Base-by-base conservation (phyloP, 2,113 vertebrate genomes). In the Megaleporinus macrocephalus region DNA sequence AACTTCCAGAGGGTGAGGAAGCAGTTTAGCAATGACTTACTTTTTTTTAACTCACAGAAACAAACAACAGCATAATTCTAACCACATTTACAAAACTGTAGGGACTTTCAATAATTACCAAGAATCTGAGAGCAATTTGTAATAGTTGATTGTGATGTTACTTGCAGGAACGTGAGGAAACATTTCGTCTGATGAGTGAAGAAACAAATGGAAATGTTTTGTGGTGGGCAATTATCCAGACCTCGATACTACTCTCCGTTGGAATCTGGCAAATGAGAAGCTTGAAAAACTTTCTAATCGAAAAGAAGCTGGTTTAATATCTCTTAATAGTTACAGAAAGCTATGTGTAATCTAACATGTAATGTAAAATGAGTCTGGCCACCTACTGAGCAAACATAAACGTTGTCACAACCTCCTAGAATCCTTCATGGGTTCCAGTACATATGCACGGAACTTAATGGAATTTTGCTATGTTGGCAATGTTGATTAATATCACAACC, bases 241-340 rank as follows among this genome's bases (percentile, higher is more conserved):
- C 93, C 20, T 36, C 91, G 15, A 87, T 97, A n/a, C 94, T 98
- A 36, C 89, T 97, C 44, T 92, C 90, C 0, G 90, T 98, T 33
- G 96, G 96, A 82, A 87, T 96, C 87, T 97, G 96, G 95, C 97
- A 98, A 93, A 96, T 97, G 85, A 98, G 95, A 90, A 93, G 91
- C 83, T 94, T 97, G 61, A 95, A 95, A 91, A 94, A 96, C 85
- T 98, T 98, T 90, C 95, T 98, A 66, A 95, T 98, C 20, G 88
- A 96, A 86, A 98, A 98, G 89, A 97, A 98, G 86, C 90, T 98
- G 82, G 94, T 98, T 79, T 99, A 92, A 95, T 11, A 57, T 33
- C 5, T 49, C 68, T n/a, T n/a, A n/a, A n/a, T n/a, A n/a, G n/a
- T n/a, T n/a, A n/a, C n/a, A n/a, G n/a, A n/a, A n/a, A n/a, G n/a